Evolutionary conservation across 2,113 vertebrate species (phyloP).

Genomic region (Sterna hirundo): DNA sequence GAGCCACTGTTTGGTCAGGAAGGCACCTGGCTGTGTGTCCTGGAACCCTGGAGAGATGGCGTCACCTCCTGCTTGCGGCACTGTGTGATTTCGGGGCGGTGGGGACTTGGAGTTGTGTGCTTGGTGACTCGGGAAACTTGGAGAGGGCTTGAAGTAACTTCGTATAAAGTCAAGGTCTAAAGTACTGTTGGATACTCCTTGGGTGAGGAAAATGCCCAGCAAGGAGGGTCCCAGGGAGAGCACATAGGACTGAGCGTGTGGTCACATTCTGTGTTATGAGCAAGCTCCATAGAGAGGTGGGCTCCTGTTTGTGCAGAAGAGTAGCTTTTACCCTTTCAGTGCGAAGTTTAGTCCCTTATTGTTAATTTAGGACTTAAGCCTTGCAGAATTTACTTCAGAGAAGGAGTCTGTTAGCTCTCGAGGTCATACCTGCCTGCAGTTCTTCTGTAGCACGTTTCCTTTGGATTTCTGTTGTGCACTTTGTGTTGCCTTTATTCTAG

Average conservation of each 20-base stretch:
- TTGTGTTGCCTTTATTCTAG: background rate
- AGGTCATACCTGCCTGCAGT: fast-evolving
- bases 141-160: background rate
- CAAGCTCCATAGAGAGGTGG: background rate
- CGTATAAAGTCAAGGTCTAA: background rate
- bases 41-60: background rate
- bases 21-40: background rate
- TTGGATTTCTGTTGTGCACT: background rate
- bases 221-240: background rate
- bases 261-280: background rate
- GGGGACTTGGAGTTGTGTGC: background rate
- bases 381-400: background rate
- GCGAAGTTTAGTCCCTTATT: background rate
- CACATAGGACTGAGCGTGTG: background rate
- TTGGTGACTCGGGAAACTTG: background rate
- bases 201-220: background rate
- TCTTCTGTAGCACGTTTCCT: background rate
- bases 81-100: fast-evolving
- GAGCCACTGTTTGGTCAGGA: background rate
- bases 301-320: background rate
- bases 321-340: background rate
- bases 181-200: background rate
- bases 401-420: background rate
- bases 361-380: background rate
- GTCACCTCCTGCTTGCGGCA: background rate